Conservation (phyloP, 2,888 invertebrate genomes). For the Temnothorax unifasciatus region DNA sequence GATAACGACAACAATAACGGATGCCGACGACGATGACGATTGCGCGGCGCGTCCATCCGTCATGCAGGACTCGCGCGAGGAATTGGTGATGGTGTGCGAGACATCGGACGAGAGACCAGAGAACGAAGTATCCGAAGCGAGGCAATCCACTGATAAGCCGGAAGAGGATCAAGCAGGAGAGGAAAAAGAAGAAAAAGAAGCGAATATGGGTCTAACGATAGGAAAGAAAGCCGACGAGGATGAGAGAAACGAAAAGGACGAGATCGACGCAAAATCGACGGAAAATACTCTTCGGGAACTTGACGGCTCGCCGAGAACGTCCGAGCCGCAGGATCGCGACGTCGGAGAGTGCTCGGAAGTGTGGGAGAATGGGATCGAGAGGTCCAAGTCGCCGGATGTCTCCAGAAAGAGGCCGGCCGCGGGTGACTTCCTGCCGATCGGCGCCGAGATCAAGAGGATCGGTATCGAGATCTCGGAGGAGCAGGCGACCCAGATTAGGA, state of each 20-base stretch:
- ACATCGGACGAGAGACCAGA: constrained; percentile 3
- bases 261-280: not conserved
- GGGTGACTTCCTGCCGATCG: constrained; percentile 78
- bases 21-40: not conserved
- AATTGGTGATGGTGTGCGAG: constrained; percentile 30
- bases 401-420: constrained; percentile 75
- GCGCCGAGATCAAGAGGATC: constrained; percentile 81
- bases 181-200: not conserved
- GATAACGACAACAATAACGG: not conserved
- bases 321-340: not conserved
- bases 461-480: constrained; percentile 84
- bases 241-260: not conserved
- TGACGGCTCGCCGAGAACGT: not conserved
- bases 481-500: constrained; percentile 81
- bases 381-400: constrained; percentile 13
- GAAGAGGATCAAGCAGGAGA: not conserved
- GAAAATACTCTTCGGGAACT: not conserved
- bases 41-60: not conserved
- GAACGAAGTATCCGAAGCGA: not conserved
- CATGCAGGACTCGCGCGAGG: not conserved
- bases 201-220: constrained; percentile 38
- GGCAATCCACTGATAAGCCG: constrained; percentile 22
- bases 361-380: not conserved
- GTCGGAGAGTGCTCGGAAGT: not conserved
- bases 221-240: not conserved